Percentiles rank a stretch among this genome's conserved stretches.
Conservation (phyloP, 1,140 invertebrate genomes). For the Dendroctonus ponderosae region DNA sequence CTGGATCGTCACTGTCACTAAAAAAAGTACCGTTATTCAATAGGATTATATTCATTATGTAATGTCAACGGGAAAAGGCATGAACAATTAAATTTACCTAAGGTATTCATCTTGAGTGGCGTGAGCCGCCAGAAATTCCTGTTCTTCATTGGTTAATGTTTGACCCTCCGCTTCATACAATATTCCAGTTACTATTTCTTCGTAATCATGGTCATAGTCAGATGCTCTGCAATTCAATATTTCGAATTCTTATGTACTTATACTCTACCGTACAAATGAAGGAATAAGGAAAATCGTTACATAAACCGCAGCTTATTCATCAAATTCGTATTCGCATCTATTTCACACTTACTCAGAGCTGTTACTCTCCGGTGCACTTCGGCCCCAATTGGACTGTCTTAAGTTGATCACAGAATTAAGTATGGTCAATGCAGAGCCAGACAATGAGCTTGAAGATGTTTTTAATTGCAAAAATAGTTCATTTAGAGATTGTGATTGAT, state of each 20-base stretch:
- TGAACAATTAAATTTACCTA: conserved; percentile 32
- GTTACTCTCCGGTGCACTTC: conserved; percentile 7
- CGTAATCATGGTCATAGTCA: conserved; percentile 33
- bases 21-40: conserved; percentile 31
- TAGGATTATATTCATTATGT: not conserved
- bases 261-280: not conserved
- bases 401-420: conserved; percentile 43
- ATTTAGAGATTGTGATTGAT: conserved; percentile 43
- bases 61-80: not conserved
- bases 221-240: conserved; percentile 10
- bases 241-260: not conserved
- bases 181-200: conserved; percentile 36
- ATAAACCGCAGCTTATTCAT: not conserved
- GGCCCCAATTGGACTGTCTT: conserved; percentile 43
- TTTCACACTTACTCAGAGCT: conserved; percentile 27
- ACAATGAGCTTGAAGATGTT: conserved; percentile 27
- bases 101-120: conserved; percentile 38
- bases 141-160: conserved; percentile 55
- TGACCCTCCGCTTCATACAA: conserved; percentile 56
- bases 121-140: conserved; percentile 49
- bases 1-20: conserved; percentile 51
- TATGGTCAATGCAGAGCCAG: conserved; percentile 36
- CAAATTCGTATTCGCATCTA: not conserved
- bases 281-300: too few relatives aligned
- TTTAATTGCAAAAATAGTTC: conserved; percentile 41